Base-by-base conservation (phyloP, 2,888 invertebrate species). In the Boloria selene region DNA sequence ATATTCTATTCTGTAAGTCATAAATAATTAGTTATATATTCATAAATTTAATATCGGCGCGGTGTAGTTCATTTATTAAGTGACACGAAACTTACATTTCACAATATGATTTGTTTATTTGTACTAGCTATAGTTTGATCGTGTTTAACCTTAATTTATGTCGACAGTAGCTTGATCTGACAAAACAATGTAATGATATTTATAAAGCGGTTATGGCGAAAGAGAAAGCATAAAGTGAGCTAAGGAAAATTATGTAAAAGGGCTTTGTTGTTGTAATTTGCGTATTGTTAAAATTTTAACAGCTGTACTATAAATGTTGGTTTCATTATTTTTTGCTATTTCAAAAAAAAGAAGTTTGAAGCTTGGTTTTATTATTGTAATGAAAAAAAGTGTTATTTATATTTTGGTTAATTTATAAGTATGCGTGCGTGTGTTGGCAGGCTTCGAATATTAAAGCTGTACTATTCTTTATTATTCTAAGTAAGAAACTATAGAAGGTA, bases 101-200 rank as follows among this genome's bases (percentile, higher is more conserved):
- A 49, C 54, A 65, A 65, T 53, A 54, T 18, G 54, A 65, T 65
- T 65, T 61, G 51, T 65, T 50, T 50, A 65, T 55, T 44, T 56
- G 56, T 44, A 55, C 55, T 61, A 55, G 47, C 26, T 58, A 56
- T 45, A 26, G 58, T 69, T 63, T 67, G 64, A 65, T 65, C 65
- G 49, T 55, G 44, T 51, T 60, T 38, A 52, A 49, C 50, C 44
- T 65, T 61, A 61, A 61, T 61, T 55, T 49, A 61, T 51, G 42
- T 45, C 26, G 64, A 45, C 64, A 52, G 49, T 52, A 59, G 51
- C 47, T 52, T 56, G 63, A 56, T 56, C 44, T 44, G 44, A 42
- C 51, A 64, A 58, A 52, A 52, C 44, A n/a, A 56, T 63, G 22
- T 44, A 22, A n/a, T 51, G 16, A 56, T 22, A 56, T 22, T 52